Percentiles rank a stretch among this genome's conserved stretches.
These are phyloP conservation scores for Montipora efflorescens DNA, from an alignment of 64 coral and sea anemone genomes.

Conservation along the genomic window DNA sequence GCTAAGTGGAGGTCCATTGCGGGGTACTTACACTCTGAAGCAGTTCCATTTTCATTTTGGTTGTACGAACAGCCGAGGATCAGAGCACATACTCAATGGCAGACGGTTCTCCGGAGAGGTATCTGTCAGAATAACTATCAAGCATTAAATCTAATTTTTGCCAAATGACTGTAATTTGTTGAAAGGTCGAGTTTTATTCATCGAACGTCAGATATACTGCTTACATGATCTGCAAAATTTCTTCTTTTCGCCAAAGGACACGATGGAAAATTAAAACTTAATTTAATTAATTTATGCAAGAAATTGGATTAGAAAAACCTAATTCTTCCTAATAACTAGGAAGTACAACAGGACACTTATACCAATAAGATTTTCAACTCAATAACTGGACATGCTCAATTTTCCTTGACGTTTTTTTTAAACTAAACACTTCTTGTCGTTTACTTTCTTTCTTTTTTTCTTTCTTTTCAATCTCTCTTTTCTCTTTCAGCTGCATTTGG, in stretches of 20 bases:
- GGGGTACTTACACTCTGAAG: not conserved
- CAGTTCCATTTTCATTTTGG: slow-evolving; percentile 51
- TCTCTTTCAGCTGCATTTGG: slow-evolving; percentile 16
- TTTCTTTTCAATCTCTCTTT: not conserved
- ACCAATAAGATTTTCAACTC: not conserved
- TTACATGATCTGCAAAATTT: not conserved
- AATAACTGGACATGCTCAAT: not conserved
- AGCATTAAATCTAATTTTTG: not conserved
- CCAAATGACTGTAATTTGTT: not conserved
- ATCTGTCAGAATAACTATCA: not conserved
- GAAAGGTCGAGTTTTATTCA: not conserved
- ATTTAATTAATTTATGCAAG: not conserved
- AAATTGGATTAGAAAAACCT: not conserved
- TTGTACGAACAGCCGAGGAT: slow-evolving; percentile 5
- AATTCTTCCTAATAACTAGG: not conserved
- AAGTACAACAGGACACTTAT: not conserved
- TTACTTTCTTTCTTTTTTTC: not conserved
- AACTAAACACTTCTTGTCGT: not conserved
- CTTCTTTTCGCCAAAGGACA: not conserved
- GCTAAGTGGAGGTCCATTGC: not conserved
- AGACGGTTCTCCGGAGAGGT: not conserved
- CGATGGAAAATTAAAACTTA: not conserved
- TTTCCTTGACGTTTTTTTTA: not conserved
- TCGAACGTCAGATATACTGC: not conserved
- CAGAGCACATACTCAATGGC: not conserved